Base-by-base conservation (phyloP, 2,888 invertebrate genomes). In the Acleris holmiana region DNA sequence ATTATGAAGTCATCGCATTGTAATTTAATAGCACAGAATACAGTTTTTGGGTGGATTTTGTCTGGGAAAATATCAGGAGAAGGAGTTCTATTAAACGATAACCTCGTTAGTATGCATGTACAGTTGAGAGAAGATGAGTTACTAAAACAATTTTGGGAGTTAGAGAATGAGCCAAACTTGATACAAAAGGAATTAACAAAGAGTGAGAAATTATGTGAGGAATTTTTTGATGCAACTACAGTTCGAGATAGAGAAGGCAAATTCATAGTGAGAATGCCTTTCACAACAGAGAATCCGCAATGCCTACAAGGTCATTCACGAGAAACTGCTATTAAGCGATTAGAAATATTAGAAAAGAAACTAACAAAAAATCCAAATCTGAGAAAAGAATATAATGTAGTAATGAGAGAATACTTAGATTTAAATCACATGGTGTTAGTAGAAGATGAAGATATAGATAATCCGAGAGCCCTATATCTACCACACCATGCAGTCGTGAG, bases 201-300 rank as follows among this genome's bases (percentile, higher is more conserved):
- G 21, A 29, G 41, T 13, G 66, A 68, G 47, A 35, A 61, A 48
- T 21, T 40, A 46, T 67, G 67, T 66, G 63, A 67, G 44, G 54
- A 67, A 2, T 47, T 67, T n/a, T 67, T 50, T 25, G 47, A 66
- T 18, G 3, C 17, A 44, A 66, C 64, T 21, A 66, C 66, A 10
- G 23, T 46, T 17, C 64, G 68, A 53, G 47, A 66, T 35, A 50
- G 58, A 18, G 54, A 68, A 10, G 68, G 70, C 6, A 60, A 66
- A 47, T 65, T 55, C 29, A 47, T 68, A n/a, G 69, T 69, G 7
- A 59, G 49, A 57, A 55, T 70, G 51, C 70, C 69, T 15, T 70
- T 69, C 35, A 56, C 19, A 58, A 58, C 40, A 10, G 40, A 53
- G 6, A 53, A 69, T 49, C 67, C 68, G 50, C 29, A 61, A 19